phyloP scores from a whole-genome alignment of 2,888 invertebrate species.

The Philopedon plagiatum region DNA sequence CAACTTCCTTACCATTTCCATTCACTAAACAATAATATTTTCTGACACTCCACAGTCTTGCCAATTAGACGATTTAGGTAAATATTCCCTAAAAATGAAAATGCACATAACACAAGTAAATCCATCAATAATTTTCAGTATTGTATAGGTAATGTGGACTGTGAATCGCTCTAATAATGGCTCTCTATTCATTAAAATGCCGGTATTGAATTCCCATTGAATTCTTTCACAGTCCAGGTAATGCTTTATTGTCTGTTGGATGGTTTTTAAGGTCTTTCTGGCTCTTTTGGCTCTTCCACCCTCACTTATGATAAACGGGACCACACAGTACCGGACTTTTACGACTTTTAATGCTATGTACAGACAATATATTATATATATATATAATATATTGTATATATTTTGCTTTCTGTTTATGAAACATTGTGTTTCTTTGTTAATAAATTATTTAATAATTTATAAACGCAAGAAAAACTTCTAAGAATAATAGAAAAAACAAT shows the following conservation, averaged over 20 bases:
- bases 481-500: not conserved
- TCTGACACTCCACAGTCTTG: too few relatives aligned
- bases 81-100: constrained; percentile 6
- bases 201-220: constrained; percentile 38
- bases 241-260: constrained; percentile 28
- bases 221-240: constrained; percentile 37
- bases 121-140: constrained; percentile 31
- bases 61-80: not conserved
- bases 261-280: constrained; percentile 20
- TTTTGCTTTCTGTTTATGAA: too few relatives aligned
- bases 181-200: constrained; percentile 43
- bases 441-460: not conserved
- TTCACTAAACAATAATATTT: too few relatives aligned
- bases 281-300: constrained; percentile 26
- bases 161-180: constrained; percentile 33
- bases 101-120: constrained; percentile 17
- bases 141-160: constrained; percentile 30
- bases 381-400: too few relatives aligned
- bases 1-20: too few relatives aligned
- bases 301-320: constrained; percentile 22
- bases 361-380: too few relatives aligned
- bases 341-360: not conserved
- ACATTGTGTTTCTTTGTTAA: not conserved
- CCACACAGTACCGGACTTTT: constrained; percentile 1
- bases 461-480: not conserved